A percentile compares a stretch with the other conserved stretches of the same genome.
phyloP scores from a whole-genome alignment of 2,888 invertebrate species.

The Polylopha cassiicola region DNA sequence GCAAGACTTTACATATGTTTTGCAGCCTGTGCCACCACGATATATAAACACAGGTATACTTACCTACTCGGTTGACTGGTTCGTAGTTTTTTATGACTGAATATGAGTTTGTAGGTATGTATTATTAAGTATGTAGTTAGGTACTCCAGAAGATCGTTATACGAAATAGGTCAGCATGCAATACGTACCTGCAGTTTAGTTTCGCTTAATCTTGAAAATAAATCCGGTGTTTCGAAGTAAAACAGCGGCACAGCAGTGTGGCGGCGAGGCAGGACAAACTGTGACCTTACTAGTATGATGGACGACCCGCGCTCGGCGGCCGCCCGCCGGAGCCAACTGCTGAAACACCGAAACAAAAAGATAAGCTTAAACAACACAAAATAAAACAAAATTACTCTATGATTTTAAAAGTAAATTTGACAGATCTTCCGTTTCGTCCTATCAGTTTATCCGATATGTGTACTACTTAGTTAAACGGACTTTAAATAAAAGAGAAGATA shows the following conservation, averaged over 20 bases:
- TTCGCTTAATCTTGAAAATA: slow-evolving; percentile 68
- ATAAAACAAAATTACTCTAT: no score
- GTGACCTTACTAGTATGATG: slow-evolving; percentile 60
- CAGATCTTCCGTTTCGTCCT: no score
- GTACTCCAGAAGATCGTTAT: slow-evolving; percentile 11
- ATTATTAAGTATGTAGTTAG: no score
- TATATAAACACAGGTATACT: neutral
- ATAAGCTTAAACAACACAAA: no score
- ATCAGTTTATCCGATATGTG: no score
- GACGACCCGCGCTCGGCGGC: slow-evolving; percentile 44
- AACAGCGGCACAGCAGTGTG: slow-evolving; percentile 46
- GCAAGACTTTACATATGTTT: slow-evolving; percentile 50
- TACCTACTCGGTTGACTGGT: no score
- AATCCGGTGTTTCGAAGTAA: slow-evolving; percentile 59
- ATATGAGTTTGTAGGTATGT: no score
- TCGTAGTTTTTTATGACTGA: no score
- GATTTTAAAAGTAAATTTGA: no score
- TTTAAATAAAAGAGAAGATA: no score
- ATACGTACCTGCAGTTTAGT: slow-evolving; percentile 59
- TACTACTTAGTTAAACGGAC: no score
- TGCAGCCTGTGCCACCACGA: slow-evolving; percentile 10
- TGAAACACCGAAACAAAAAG: slow-evolving; percentile 38
- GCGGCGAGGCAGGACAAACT: slow-evolving; percentile 53
- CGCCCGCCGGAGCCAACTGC: slow-evolving; percentile 37
- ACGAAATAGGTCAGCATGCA: slow-evolving; percentile 50